These are phyloP conservation scores for Gobio gobio DNA, from an alignment of 2,113 vertebrate species.

Conservation along the genomic window DNA sequence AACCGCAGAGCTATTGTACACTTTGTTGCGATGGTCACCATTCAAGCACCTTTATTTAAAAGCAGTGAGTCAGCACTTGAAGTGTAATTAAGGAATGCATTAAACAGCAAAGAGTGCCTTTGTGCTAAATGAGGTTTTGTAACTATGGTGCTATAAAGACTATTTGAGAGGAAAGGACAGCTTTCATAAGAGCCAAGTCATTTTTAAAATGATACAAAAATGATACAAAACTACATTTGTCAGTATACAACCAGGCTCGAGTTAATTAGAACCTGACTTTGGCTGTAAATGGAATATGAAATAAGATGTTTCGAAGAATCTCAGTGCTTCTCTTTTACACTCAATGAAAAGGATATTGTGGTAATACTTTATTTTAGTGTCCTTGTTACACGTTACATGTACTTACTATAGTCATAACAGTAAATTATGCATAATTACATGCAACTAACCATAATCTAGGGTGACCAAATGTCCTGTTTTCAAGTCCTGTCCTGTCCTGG, in stretches of 20 bases:
- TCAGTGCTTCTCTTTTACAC: neutral
- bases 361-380: no score
- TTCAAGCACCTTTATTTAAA: slow-evolving; percentile 15
- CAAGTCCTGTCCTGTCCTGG: no score
- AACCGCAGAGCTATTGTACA: neutral
- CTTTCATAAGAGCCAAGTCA: neutral
- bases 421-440: no score
- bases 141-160: neutral
- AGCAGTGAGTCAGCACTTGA: slow-evolving; percentile 28
- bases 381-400: no score
- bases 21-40: neutral
- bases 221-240: neutral
- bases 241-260: neutral
- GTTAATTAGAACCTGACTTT: neutral
- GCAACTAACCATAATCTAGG: no score
- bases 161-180: neutral
- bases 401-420: no score
- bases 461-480: no score
- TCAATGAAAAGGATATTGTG: neutral
- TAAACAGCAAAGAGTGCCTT: slow-evolving; percentile 19
- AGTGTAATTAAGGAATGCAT: slow-evolving; percentile 20
- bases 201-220: neutral
- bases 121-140: neutral
- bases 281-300: neutral
- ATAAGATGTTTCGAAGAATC: neutral